Evolutionary conservation across 2,888 invertebrate genomes (phyloP).

Genomic region (Eucera pruinosa): DNA sequence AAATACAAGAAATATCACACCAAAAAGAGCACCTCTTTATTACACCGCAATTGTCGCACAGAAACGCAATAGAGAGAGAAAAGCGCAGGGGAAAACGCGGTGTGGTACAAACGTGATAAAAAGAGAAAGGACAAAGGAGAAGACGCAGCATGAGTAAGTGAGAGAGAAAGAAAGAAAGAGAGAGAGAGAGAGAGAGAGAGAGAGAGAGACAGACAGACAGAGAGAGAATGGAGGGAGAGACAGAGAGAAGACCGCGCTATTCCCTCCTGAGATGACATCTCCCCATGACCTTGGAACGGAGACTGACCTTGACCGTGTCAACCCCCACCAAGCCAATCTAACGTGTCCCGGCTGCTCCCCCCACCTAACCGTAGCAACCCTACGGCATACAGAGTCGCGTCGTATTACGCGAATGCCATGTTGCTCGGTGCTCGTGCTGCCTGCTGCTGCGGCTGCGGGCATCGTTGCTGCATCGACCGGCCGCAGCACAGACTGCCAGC

Average conservation of each 20-base stretch:
- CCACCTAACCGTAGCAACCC: slow-evolving; percentile 42
- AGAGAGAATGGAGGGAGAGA: too few species aligned
- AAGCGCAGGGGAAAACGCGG: background rate
- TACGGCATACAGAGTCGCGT: slow-evolving; percentile 51
- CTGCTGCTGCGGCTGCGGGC: slow-evolving; percentile 73
- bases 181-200: slow-evolving; percentile 26
- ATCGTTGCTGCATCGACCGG: slow-evolving; percentile 80
- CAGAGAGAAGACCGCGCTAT: slow-evolving; percentile 44
- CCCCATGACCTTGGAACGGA: slow-evolving; percentile 79
- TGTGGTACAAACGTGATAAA: slow-evolving; percentile 5
- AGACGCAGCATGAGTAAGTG: background rate
- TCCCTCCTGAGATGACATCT: slow-evolving; percentile 81
- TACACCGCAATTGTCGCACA: slow-evolving; percentile 11
- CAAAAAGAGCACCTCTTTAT: background rate
- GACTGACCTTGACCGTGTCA: slow-evolving; percentile 83
- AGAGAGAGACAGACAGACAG: slow-evolving; percentile 6
- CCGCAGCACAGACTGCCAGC: slow-evolving; percentile 68
- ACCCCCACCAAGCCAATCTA: slow-evolving; percentile 67
- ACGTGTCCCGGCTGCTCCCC: slow-evolving; percentile 63
- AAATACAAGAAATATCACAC: background rate
- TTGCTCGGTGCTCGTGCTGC: slow-evolving; percentile 68
- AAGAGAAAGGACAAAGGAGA: slow-evolving; percentile 19
- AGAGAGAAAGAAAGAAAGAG: slow-evolving; percentile 2
- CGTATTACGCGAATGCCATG: slow-evolving; percentile 77
- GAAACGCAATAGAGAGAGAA: slow-evolving; percentile 1